Evolutionary conservation across 2,113 vertebrate species (phyloP).

Genomic region (Aythya baeri): DNA sequence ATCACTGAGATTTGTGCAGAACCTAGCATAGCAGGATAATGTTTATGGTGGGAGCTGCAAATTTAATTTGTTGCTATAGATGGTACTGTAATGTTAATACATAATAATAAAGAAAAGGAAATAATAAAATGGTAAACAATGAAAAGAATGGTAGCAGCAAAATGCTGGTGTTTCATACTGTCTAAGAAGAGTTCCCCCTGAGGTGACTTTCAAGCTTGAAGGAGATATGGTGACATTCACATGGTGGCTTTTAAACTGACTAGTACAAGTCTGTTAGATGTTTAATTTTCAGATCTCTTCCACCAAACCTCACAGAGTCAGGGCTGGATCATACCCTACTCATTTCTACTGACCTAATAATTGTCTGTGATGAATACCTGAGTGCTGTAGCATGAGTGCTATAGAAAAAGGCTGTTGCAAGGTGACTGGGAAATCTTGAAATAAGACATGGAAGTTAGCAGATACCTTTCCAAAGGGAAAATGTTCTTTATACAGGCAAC

Average conservation of each 20-base stretch:
- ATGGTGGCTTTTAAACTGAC: neutral
- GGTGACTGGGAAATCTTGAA: neutral
- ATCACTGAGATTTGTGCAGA: neutral
- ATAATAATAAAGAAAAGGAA: neutral
- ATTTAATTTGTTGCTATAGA: conserved; percentile 68
- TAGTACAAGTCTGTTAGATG: neutral
- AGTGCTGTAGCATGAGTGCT: neutral
- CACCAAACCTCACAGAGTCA: neutral
- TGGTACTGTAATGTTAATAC: conserved; percentile 66
- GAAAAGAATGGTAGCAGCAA: neutral
- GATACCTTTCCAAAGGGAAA: neutral
- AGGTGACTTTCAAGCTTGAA: neutral
- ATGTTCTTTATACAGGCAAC: neutral
- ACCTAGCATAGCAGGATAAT: neutral
- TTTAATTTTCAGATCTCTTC: neutral
- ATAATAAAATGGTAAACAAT: neutral
- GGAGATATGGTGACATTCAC: neutral
- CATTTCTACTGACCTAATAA: neutral
- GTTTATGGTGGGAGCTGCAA: conserved; percentile 11
- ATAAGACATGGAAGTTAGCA: neutral
- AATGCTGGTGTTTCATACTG: neutral
- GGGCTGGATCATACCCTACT: neutral
- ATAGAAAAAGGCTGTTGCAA: neutral
- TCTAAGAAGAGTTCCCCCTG: neutral
- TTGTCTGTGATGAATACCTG: neutral